Percentiles rank a stretch among this genome's conserved stretches.
Evolutionary conservation across 2,888 invertebrate genomes (phyloP).

Genomic region (Sarcophaga caerulescens): DNA sequence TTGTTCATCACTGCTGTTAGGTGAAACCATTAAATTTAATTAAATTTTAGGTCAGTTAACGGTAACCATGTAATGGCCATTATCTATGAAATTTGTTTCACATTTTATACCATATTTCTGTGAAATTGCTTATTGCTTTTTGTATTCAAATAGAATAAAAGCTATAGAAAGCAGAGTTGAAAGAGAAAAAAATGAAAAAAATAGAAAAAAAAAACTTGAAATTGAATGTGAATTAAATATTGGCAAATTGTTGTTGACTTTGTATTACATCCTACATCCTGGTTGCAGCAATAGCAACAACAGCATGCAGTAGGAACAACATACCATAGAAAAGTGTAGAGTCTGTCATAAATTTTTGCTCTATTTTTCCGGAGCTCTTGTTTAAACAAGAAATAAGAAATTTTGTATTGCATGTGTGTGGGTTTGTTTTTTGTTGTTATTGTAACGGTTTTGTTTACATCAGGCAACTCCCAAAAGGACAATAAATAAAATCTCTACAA

Average conservation of each 20-base stretch:
- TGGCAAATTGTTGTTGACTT: constrained; percentile 65
- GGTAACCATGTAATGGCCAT: constrained; percentile 55
- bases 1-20: background rate
- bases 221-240: constrained; percentile 50
- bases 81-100: constrained; percentile 41
- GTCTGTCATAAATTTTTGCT: constrained; percentile 38
- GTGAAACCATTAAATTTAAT: constrained; percentile 51
- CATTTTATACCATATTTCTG: constrained; percentile 7
- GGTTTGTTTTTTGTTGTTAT: background rate
- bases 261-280: constrained; percentile 57
- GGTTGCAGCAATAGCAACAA: constrained; percentile 31
- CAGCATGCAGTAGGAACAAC: background rate
- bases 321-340: background rate
- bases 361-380: constrained; percentile 23
- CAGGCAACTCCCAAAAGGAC: constrained; percentile 68
- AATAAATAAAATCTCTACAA: constrained; percentile 57
- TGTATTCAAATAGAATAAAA: background rate
- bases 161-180: background rate
- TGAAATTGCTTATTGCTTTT: background rate
- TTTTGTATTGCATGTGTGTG: too few relatives aligned
- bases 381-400: constrained; percentile 33
- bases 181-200: constrained; percentile 12
- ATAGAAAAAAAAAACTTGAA: constrained; percentile 34
- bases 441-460: constrained; percentile 53
- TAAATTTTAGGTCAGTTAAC: constrained; percentile 56